A percentile compares a stretch with the other conserved stretches of the same genome.
Evolutionary conservation across 2,113 vertebrate genomes (phyloP).

Genomic region (Scopus umbretta): DNA sequence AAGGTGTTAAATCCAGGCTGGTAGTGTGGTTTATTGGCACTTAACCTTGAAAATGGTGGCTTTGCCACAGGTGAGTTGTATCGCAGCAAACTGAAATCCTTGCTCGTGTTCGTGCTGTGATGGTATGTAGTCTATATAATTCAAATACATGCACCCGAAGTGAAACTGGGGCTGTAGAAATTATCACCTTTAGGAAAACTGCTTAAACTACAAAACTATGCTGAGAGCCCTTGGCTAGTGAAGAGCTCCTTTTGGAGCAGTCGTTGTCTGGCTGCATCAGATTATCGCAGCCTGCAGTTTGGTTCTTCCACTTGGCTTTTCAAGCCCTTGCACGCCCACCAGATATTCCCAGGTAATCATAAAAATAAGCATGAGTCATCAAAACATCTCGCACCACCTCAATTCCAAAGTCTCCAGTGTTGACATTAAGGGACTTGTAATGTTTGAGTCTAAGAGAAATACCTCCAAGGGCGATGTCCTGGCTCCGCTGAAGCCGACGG

Average conservation of each 20-base stretch:
- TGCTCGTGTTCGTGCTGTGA: background rate
- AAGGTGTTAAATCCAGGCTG: background rate
- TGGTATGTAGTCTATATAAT: background rate
- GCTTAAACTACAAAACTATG: background rate
- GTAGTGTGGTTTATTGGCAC: fast-evolving
- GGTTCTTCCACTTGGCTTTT: background rate
- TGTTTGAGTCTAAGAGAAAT: background rate
- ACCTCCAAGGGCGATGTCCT: background rate
- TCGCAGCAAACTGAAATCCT: fast-evolving
- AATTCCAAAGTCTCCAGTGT: background rate
- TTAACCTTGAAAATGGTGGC: background rate
- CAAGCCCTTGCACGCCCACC: background rate
- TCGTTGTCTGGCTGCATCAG: background rate
- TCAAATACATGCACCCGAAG: background rate
- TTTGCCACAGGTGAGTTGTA: background rate
- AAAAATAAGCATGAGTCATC: background rate
- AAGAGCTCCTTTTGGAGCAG: background rate
- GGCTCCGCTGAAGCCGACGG: background rate
- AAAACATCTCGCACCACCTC: background rate
- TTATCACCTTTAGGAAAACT: background rate
- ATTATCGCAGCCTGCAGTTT: no score
- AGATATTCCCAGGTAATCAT: background rate
- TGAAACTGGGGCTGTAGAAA: background rate
- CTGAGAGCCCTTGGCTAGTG: background rate
- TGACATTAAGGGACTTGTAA: background rate